Conservation (phyloP, 2,797 vertebrate species). For the Carcharodon carcharias region DNA sequence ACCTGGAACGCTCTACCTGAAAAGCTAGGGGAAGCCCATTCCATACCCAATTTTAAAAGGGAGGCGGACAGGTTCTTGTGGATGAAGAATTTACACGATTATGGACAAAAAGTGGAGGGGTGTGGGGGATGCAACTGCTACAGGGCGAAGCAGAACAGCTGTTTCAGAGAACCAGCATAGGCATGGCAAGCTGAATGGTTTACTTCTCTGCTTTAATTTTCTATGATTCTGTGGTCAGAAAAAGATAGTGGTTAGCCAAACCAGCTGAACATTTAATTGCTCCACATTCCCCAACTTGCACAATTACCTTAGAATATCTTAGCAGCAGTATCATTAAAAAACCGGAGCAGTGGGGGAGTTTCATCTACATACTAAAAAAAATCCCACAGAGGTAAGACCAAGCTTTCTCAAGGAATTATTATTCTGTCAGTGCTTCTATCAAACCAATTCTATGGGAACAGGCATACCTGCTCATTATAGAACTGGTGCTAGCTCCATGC, state of each 20-base stretch:
- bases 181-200: no score
- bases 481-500: not conserved
- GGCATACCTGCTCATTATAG: not conserved
- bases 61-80: not conserved
- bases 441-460: not conserved
- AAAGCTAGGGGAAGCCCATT: not conserved
- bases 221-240: not conserved
- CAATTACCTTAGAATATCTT: not conserved
- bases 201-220: not conserved
- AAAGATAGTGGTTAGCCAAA: not conserved
- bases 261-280: no score
- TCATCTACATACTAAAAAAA: not conserved
- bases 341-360: not conserved
- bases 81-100: not conserved
- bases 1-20: not conserved
- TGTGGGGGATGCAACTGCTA: no score
- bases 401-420: not conserved
- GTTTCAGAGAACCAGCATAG: not conserved
- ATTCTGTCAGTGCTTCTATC: not conserved
- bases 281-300: not conserved
- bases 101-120: not conserved
- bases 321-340: not conserved
- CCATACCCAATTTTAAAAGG: not conserved
- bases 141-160: not conserved
- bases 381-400: not conserved